Percentiles rank a stretch among this genome's conserved stretches.
phyloP scores from a whole-genome alignment of 1,140 invertebrate species.

The Fopius arisanus region DNA sequence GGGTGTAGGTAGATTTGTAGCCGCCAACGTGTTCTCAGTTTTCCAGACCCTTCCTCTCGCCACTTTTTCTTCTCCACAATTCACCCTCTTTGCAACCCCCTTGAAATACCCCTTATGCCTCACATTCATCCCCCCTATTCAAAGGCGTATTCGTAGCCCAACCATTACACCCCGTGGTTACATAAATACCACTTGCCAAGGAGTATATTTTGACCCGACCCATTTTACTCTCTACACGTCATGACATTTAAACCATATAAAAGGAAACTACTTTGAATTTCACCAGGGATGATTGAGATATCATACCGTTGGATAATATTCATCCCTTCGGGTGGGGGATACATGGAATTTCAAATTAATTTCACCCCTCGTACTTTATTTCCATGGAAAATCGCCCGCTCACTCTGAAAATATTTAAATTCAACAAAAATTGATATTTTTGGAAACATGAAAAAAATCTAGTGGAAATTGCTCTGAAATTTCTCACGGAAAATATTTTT shows the following conservation, averaged over 20 bases:
- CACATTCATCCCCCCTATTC: background rate
- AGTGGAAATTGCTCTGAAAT: too few species aligned
- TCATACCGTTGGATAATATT: background rate
- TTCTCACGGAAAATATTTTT: too few species aligned
- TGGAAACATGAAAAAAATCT: too few species aligned
- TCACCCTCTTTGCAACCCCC: background rate
- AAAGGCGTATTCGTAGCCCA: background rate
- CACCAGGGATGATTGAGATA: constrained; percentile 7
- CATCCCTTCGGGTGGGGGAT: too few species aligned
- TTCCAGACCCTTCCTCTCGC: background rate
- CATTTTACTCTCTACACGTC: background rate
- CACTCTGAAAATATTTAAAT: too few species aligned
- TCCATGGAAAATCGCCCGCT: too few species aligned
- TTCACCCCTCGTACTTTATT: too few species aligned
- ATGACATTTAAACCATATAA: background rate
- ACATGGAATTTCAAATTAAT: too few species aligned
- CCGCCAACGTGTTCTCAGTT: constrained; percentile 12
- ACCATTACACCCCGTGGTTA: constrained; percentile 6
- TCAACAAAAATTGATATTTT: too few species aligned
- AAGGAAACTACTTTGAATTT: constrained; percentile 5
- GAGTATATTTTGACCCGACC: constrained; percentile 3
- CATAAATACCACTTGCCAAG: constrained; percentile 14
- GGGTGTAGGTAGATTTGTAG: constrained; percentile 13
- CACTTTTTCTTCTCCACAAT: background rate
- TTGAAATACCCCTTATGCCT: background rate